Evolutionary conservation across 2,113 vertebrate species (phyloP).

Genomic region (Sorex fumeus): DNA sequence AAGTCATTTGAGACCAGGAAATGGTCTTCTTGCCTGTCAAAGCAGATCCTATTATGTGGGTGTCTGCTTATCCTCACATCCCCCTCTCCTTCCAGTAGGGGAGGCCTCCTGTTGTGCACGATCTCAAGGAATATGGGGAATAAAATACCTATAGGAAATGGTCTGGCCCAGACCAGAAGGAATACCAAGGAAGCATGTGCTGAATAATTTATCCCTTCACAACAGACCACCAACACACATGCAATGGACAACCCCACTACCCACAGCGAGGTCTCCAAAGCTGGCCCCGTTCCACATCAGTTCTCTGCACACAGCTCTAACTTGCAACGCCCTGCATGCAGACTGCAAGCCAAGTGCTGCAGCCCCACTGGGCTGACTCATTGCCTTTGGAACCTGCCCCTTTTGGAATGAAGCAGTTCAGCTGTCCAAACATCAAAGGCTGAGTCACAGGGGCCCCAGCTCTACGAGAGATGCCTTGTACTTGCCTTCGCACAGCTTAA

Average conservation of each 20-base stretch:
- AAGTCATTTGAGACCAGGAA: background rate
- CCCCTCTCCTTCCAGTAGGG: background rate
- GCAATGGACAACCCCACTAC: accelerated
- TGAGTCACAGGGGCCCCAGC: conserved; percentile 42
- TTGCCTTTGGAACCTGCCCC: background rate
- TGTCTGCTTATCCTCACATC: background rate
- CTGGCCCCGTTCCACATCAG: background rate
- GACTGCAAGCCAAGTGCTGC: background rate
- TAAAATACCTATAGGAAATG: background rate
- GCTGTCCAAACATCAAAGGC: conserved; percentile 71
- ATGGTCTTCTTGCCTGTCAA: background rate
- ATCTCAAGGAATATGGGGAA: background rate
- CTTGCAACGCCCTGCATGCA: background rate
- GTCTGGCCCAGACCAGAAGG: background rate
- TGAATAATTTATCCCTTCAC: background rate
- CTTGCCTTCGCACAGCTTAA: conserved; percentile 93
- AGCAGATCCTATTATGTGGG: background rate
- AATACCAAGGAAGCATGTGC: accelerated
- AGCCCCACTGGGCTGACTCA: background rate
- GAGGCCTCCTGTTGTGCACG: background rate
- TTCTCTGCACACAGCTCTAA: background rate
- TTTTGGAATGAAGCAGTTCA: background rate
- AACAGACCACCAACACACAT: background rate
- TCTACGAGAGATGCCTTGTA: conserved; percentile 36
- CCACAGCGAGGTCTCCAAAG: background rate